Evolutionary conservation across 2,113 vertebrate genomes (phyloP), one percentile per base, ranked within the genome.

Genomic region (Lamprologus sp.): DNA sequence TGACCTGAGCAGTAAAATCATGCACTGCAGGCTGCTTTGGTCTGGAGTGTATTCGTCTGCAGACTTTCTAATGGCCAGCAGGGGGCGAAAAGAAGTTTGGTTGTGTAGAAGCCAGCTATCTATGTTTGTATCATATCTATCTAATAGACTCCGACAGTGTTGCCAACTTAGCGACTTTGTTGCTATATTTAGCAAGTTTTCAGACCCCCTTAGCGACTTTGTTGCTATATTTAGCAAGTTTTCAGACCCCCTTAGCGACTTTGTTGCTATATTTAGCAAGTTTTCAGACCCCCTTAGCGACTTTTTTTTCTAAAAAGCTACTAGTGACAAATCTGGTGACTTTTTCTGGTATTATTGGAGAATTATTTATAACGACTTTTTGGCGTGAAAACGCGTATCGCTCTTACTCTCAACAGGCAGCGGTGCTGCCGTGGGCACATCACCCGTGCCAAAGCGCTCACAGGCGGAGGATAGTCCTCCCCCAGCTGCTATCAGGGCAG

Each of bases 111-210:
- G n/a, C 12, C 11, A 13, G 35, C 35, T 40, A 63, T 35, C 58
- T 33, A 63, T 11, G 28, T 60, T 33, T 60, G 28, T 19, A 60
- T 60, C 56, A 31, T 60, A 31, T 60, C 5, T 31, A 3, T 6
- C 5, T 60, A 31, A 58, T 1, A 58, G 55, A 28, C 23, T 26
- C 3, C 0, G 2, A 42, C 0, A 45, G 42, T 45, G 12, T 45
- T 42, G 42, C 42, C 42, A 42, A 14, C 42, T 42, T 42, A 42
- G 42, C 12, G 0, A 42, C 42, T 42, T 13, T 13, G 40, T 6
- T 0, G 5, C 40, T 42, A 6, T 42, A 3, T 42, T 42, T 42
- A 42, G 12, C 1, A 0, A 13, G 40, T 42, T 42, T 2, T 42
- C 12, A 13, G 40, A 13, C 40, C 12, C 40, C 40, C 40, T 42